These are phyloP conservation scores for Plumapathes pennacea DNA, from an alignment of 92 coral and sea anemone genomes.

Conservation along the genomic window DNA sequence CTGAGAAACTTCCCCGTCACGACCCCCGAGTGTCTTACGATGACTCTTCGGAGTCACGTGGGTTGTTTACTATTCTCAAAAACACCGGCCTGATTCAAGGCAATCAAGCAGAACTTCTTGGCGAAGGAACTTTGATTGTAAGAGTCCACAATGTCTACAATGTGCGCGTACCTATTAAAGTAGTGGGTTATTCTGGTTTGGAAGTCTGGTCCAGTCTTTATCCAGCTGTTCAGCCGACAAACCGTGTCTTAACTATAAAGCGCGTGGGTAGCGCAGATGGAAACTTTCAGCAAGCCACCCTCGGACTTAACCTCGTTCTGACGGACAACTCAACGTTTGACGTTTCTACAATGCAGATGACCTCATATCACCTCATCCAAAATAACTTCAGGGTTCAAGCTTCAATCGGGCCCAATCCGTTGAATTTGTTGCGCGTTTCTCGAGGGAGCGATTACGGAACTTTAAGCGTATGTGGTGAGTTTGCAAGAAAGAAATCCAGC, in stretches of 20 bases:
- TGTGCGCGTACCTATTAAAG: conserved; percentile 46
- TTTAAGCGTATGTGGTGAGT: conserved; percentile 34
- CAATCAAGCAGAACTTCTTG: conserved; percentile 43
- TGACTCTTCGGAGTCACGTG: conserved; percentile 56
- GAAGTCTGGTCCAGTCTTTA: conserved; percentile 25
- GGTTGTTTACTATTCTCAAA: conserved; percentile 40
- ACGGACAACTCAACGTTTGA: conserved; percentile 50
- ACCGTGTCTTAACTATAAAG: conserved; percentile 22
- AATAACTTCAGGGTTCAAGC: conserved; percentile 52
- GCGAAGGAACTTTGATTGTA: conserved; percentile 55
- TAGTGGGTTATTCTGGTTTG: conserved; percentile 43
- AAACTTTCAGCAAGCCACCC: conserved; percentile 48
- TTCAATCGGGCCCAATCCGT: conserved; percentile 19
- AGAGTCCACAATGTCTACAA: conserved; percentile 53
- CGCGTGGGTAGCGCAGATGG: conserved; percentile 54
- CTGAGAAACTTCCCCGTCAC: conserved; percentile 17
- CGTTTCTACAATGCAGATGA: conserved; percentile 32
- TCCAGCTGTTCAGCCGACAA: conserved; percentile 18
- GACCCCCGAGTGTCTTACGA: conserved; percentile 59
- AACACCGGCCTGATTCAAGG: conserved; percentile 24
- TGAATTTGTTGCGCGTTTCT: conserved; percentile 30
- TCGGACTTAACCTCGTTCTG: conserved; percentile 31
- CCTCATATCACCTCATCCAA: conserved; percentile 43
- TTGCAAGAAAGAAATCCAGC: conserved; percentile 34
- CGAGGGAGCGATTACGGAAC: conserved; percentile 34